phyloP scores from a whole-genome alignment of 2,797 vertebrate genomes.

The Enteromius mattozi region DNA sequence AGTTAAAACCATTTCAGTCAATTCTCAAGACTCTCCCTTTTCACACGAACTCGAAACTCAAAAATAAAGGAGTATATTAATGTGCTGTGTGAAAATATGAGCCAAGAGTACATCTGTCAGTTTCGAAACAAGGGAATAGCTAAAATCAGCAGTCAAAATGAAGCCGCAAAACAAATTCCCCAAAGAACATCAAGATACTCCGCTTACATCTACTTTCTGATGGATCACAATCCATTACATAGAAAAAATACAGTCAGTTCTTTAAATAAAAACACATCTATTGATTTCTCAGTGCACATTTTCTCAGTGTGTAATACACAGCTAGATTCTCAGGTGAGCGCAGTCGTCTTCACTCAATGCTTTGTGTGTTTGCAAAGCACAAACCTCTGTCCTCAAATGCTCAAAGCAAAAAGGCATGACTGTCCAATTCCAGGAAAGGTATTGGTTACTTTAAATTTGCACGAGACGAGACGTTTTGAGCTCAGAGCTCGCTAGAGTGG shows the following conservation, averaged over 20 bases:
- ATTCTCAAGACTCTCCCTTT: constrained; percentile 41
- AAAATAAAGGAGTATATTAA: constrained; percentile 38
- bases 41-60: constrained; percentile 34
- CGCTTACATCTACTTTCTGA: background rate
- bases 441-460: constrained; percentile 58
- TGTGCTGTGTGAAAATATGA: constrained; percentile 27
- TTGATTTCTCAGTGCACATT: constrained; percentile 16
- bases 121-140: constrained; percentile 45
- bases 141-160: constrained; percentile 44
- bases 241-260: background rate
- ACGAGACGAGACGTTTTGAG: constrained; percentile 44
- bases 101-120: constrained; percentile 31
- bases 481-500: constrained; percentile 40
- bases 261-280: constrained; percentile 37
- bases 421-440: constrained; percentile 54
- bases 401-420: constrained; percentile 58
- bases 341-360: constrained; percentile 20
- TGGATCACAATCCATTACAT: constrained; percentile 7
- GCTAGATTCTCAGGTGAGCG: constrained; percentile 8
- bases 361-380: constrained; percentile 50
- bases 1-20: background rate
- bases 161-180: constrained; percentile 46
- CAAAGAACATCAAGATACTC: constrained; percentile 46
- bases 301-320: background rate
- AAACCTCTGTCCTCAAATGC: constrained; percentile 52